phyloP scores from a whole-genome alignment of 2,888 invertebrate genomes.

The Kuschelorhynchus macadamiae region DNA sequence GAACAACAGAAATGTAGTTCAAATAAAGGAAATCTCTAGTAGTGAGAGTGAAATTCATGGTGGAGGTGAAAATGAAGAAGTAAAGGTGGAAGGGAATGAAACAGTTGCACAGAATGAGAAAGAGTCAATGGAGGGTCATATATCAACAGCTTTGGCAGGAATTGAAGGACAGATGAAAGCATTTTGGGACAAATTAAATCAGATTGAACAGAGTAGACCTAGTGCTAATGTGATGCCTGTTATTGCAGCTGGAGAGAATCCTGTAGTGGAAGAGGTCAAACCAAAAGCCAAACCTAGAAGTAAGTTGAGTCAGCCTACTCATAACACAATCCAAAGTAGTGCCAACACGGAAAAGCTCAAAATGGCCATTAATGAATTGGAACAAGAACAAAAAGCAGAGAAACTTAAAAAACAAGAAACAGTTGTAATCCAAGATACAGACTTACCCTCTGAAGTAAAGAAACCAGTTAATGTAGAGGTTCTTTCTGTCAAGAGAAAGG shows the following conservation, averaged over 20 bases:
- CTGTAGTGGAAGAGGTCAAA: neutral
- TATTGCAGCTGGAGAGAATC: conserved; percentile 16
- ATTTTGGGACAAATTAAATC: conserved; percentile 63
- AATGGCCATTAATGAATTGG: conserved; percentile 19
- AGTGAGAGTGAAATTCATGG: too few relatives aligned
- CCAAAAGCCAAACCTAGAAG: conserved; percentile 43
- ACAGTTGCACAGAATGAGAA: neutral
- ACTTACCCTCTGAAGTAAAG: too few relatives aligned
- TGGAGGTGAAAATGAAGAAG: conserved; percentile 11
- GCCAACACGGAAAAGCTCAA: conserved; percentile 17
- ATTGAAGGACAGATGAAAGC: conserved; percentile 66
- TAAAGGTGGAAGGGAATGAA: conserved; percentile 8
- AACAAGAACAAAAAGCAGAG: conserved; percentile 6
- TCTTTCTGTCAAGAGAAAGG: too few relatives aligned
- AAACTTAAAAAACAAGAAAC: neutral
- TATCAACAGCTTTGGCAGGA: conserved; percentile 59
- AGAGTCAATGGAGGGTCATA: conserved; percentile 54
- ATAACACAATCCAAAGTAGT: conserved; percentile 5
- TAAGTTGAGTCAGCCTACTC: conserved; percentile 31
- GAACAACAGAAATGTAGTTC: conserved; percentile 43
- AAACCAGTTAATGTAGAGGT: too few relatives aligned
- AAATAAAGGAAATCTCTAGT: conserved; percentile 39
- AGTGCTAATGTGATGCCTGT: neutral
- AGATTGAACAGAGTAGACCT: conserved; percentile 57
- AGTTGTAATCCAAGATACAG: neutral